Conservation (phyloP, 2,113 vertebrate species). For the Vombatus ursinus region DNA sequence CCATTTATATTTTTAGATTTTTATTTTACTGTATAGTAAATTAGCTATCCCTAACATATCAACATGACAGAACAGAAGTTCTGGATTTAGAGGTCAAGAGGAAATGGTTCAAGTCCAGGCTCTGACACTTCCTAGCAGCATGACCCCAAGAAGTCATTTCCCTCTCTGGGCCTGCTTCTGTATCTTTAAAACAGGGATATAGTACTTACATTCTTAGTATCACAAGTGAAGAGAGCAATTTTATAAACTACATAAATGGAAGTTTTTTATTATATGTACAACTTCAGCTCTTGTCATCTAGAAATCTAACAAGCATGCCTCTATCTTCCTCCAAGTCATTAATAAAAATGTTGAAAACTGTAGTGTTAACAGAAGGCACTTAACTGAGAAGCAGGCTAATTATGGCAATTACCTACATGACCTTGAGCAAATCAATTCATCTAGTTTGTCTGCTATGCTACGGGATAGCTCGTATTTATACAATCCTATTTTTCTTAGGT, state of each 20-base stretch:
- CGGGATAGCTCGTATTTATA: not conserved
- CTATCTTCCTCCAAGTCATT: not conserved
- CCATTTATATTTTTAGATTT: not conserved
- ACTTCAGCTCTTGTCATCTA: not conserved
- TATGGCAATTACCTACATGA: not conserved
- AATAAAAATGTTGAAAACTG: not conserved
- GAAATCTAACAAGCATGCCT: not conserved
- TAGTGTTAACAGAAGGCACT: not conserved
- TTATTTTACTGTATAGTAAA: not conserved
- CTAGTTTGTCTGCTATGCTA: not conserved
- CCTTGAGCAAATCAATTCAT: not conserved
- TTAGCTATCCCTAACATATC: not conserved
- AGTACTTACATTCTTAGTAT: not conserved
- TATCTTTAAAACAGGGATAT: no score
- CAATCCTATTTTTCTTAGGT: not conserved
- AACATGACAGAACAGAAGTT: not conserved
- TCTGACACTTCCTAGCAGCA: no score
- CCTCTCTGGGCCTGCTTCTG: no score
- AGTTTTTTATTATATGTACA: not conserved
- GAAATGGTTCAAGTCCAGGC: not conserved
- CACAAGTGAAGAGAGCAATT: not conserved
- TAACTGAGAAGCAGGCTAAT: not conserved
- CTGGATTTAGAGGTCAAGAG: not conserved
- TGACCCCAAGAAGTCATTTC: no score
- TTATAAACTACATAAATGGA: not conserved